Evolutionary conservation across 2,113 vertebrate genomes (phyloP), one percentile per base, ranked within the genome.

Genomic region (Ophthalmolycus amberensis): DNA sequence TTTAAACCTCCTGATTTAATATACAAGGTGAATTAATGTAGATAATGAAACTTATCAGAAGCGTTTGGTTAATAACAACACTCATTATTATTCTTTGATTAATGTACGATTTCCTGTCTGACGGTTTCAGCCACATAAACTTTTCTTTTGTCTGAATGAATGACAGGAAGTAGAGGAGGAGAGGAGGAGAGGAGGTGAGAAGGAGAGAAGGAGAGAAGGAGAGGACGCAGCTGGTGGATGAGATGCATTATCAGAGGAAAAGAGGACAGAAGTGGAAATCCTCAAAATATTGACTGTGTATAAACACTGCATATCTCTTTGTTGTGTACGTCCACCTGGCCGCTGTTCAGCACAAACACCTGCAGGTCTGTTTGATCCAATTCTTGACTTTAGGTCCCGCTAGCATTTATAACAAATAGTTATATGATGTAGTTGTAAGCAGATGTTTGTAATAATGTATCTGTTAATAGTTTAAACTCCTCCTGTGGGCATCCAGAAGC

Each of bases 211-310:
- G 75, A 73, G 78, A 77, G 37, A 69, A 74, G 71, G 83, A 77
- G 82, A 92, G 86, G 92, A 93, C 84, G 78, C 81, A 87, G 87
- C 86, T 80, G 87, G 8, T 70, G 71, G 83, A 91, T 81, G 77
- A 85, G 54, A 65, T 64, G 56, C 72, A 27, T 54, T 79, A 83
- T 70, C 65, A 80, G 54, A 69, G 71, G 85, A 82, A 74, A 81
- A 50, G 68, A 81, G 56, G 77, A 85, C 77, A 70, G 27, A 15
- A 77, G 64, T 69, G 70, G 66, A 90, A 82, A 82, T 81, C 76
- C 71, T 76, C 16, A 64, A 71, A 29, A 38, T 65, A 80, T 76
- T 46, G 60, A 75, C 58, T 71, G 38, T 78, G 44, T 76, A 65
- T 79, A 54, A 14, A 80, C 37, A 69, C n/a, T 78, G 27, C 72